Evolutionary conservation across 2,888 invertebrate genomes (phyloP).

Genomic region (Syritta pipiens): DNA sequence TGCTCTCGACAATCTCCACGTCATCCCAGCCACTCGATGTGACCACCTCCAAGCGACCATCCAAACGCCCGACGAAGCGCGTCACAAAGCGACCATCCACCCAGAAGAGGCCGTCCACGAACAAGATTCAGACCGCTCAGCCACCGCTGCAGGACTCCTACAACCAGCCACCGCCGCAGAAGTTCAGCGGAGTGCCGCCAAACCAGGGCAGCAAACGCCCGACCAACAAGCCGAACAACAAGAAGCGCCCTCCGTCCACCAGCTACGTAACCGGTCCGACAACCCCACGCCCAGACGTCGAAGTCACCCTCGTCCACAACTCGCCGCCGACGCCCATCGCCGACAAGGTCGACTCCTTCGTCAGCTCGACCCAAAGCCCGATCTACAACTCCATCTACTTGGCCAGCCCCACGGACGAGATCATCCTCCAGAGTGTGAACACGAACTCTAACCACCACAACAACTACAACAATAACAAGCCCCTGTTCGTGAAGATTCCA

Average conservation of each 20-base stretch:
- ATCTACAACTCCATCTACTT: conserved; percentile 70
- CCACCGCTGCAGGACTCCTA: conserved; percentile 17
- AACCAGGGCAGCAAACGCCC: conserved; percentile 30
- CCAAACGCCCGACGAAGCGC: conserved; percentile 69
- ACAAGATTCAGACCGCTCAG: conserved; percentile 8
- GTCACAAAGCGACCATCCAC: conserved; percentile 64
- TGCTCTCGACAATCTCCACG: conserved; percentile 58
- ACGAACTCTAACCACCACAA: conserved; percentile 61
- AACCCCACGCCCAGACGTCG: conserved; percentile 80
- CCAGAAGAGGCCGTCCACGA: conserved; percentile 69
- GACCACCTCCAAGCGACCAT: conserved; percentile 80
- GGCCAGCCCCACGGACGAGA: conserved; percentile 77
- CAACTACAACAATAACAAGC: conserved; percentile 74
- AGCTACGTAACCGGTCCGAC: conserved; percentile 80
- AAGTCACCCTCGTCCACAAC: conserved; percentile 72
- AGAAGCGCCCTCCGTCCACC: conserved; percentile 79
- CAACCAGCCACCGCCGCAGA: conserved; percentile 52
- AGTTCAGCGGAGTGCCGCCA: conserved; percentile 79
- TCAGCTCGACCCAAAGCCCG: conserved; percentile 74
- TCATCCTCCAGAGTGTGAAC: conserved; percentile 68
- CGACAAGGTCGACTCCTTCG: conserved; percentile 76
- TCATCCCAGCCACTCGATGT: conserved; percentile 72
- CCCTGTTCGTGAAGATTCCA: conserved; percentile 76
- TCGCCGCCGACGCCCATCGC: conserved; percentile 74
- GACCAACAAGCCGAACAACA: conserved; percentile 35